Evolutionary conservation across 2,113 vertebrate genomes (phyloP).

Genomic region (Campylorhamphus procurvoides): DNA sequence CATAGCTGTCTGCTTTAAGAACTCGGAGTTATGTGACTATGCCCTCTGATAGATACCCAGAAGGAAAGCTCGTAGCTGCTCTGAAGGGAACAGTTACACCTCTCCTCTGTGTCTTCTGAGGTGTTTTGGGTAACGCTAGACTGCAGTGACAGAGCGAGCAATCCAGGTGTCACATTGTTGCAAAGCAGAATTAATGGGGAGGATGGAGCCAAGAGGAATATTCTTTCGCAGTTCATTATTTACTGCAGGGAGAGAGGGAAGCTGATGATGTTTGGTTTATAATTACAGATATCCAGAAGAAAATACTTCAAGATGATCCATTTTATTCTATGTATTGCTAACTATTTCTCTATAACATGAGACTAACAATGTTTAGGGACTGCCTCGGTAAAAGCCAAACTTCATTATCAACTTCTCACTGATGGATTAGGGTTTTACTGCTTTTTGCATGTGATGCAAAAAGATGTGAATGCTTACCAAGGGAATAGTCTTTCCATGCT

Average conservation of each 20-base stretch:
- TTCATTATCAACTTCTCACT: not conserved
- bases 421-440: not conserved
- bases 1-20: not conserved
- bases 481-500: not conserved
- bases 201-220: not conserved
- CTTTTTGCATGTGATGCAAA: not conserved
- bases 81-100: not conserved
- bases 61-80: not conserved
- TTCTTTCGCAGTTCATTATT: conserved; percentile 49
- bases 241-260: not conserved
- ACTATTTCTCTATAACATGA: not conserved
- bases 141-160: not conserved
- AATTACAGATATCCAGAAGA: not conserved
- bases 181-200: not conserved
- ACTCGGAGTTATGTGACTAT: not conserved
- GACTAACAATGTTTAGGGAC: not conserved
- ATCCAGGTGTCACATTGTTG: not conserved
- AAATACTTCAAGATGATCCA: not conserved
- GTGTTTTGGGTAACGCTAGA: not conserved
- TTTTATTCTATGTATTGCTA: not conserved
- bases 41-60: not conserved
- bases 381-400: not conserved
- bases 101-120: not conserved
- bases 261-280: not conserved
- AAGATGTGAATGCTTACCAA: not conserved